phyloP scores from a whole-genome alignment of 1,140 invertebrate genomes.

The Aphelenchoides avenae region DNA sequence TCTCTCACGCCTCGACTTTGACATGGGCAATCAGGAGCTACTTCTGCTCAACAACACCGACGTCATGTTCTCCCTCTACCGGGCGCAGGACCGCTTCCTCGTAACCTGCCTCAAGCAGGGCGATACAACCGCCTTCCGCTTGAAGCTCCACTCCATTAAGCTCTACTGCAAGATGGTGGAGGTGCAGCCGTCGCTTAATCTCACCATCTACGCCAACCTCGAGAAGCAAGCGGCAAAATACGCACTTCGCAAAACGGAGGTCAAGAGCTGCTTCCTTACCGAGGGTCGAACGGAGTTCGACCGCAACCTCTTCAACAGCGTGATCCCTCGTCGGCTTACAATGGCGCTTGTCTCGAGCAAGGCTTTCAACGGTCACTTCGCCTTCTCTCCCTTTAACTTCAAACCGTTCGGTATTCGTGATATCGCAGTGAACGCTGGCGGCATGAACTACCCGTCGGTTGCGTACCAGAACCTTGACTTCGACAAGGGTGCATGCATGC shows the following conservation, averaged over 20 bases:
- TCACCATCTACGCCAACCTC: slow-evolving; percentile 12
- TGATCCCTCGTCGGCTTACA: slow-evolving; percentile 15
- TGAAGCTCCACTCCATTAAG: slow-evolving; percentile 12
- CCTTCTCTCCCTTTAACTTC: slow-evolving; percentile 14
- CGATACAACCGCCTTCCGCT: neutral
- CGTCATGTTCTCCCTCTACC: slow-evolving; percentile 15
- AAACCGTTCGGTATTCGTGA: slow-evolving; percentile 12
- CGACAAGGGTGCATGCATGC: slow-evolving; percentile 1
- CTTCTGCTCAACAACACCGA: slow-evolving; percentile 26
- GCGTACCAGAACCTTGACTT: slow-evolving; percentile 18
- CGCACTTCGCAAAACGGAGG: slow-evolving; percentile 15
- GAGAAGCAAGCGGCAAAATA: slow-evolving; percentile 14
- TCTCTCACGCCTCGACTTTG: slow-evolving; percentile 34
- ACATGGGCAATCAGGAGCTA: slow-evolving; percentile 24
- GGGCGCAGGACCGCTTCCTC: slow-evolving; percentile 12
- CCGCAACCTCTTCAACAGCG: slow-evolving; percentile 7
- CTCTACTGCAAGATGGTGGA: slow-evolving; percentile 21
- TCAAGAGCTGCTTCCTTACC: neutral
- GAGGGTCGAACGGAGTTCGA: slow-evolving; percentile 6
- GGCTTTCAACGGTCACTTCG: slow-evolving; percentile 16
- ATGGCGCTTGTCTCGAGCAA: slow-evolving; percentile 3
- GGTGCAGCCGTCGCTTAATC: slow-evolving; percentile 17
- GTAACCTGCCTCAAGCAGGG: slow-evolving; percentile 4
- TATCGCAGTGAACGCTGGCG: neutral
- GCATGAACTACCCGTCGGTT: slow-evolving; percentile 10